Conservation (phyloP, 2,888 invertebrate species). For the Venustoraphidia nigricollis region DNA sequence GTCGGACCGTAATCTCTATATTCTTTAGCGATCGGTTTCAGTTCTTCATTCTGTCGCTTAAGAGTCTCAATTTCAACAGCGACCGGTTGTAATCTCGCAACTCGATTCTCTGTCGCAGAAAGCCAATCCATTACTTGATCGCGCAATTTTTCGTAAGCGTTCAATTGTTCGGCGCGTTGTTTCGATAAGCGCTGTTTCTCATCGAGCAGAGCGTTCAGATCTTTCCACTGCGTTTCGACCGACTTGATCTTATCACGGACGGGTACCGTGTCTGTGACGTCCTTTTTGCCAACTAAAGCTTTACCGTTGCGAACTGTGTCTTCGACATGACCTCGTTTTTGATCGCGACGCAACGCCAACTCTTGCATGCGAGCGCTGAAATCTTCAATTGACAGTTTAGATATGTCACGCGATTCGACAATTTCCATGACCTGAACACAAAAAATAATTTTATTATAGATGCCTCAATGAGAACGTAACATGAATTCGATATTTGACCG, state of each 20-base stretch:
- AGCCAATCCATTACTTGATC: conserved; percentile 79
- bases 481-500: no score
- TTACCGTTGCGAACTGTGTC: conserved; percentile 69
- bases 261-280: conserved; percentile 72
- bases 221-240: conserved; percentile 80
- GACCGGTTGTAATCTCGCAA: conserved; percentile 64
- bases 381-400: conserved; percentile 48
- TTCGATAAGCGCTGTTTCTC: conserved; percentile 74
- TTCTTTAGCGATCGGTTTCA: conserved; percentile 75
- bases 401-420: conserved; percentile 56
- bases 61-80: conserved; percentile 78
- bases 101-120: conserved; percentile 57
- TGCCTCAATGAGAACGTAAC: background rate
- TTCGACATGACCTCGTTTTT: conserved; percentile 51
- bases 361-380: conserved; percentile 38
- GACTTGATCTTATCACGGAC: conserved; percentile 74
- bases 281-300: conserved; percentile 65
- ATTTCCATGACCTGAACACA: conserved; percentile 48
- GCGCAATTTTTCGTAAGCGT: conserved; percentile 71
- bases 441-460: background rate
- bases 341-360: conserved; percentile 25
- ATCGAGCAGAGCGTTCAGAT: conserved; percentile 63
- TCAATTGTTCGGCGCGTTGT: conserved; percentile 70
- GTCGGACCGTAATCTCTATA: conserved; percentile 73
- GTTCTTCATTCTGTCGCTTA: conserved; percentile 67